phyloP scores from a whole-genome alignment of 1,140 invertebrate species.

The Zaprionus davidi region DNA sequence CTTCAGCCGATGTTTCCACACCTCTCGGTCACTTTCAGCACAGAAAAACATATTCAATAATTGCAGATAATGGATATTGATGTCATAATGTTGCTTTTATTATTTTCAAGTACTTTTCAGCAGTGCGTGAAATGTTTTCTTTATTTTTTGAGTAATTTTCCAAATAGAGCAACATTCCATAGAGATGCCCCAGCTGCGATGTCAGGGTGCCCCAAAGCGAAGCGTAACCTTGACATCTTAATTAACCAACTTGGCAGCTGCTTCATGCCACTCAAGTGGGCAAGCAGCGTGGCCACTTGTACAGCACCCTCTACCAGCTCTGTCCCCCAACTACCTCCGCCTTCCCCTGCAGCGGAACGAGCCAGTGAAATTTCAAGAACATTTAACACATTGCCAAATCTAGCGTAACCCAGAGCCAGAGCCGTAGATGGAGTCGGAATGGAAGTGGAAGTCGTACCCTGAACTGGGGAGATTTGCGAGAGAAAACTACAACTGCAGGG shows the following conservation, averaged over 20 bases:
- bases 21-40: not conserved
- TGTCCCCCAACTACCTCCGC: not conserved
- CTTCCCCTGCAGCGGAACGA: slow-evolving; percentile 24
- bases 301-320: not conserved
- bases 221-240: slow-evolving; percentile 74
- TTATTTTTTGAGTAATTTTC: not conserved
- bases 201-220: slow-evolving; percentile 20
- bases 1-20: not conserved
- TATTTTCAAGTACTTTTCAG: not conserved
- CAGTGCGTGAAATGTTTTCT: not conserved
- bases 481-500: slow-evolving; percentile 1
- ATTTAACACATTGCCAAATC: slow-evolving; percentile 82
- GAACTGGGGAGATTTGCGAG: not conserved
- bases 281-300: slow-evolving; percentile 47
- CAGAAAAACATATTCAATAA: not conserved
- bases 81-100: not conserved
- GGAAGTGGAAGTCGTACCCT: slow-evolving; percentile 22
- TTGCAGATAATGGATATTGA: not conserved
- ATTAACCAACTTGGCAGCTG: slow-evolving; percentile 69
- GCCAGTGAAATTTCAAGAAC: slow-evolving; percentile 72
- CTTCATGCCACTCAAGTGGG: slow-evolving; percentile 64
- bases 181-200: slow-evolving; percentile 1
- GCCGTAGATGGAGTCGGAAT: slow-evolving; percentile 33
- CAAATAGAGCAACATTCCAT: not conserved
- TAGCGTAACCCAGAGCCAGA: slow-evolving; percentile 60